Base-by-base conservation (phyloP, 1,140 invertebrate species). In the Drosophila kikkawai region DNA sequence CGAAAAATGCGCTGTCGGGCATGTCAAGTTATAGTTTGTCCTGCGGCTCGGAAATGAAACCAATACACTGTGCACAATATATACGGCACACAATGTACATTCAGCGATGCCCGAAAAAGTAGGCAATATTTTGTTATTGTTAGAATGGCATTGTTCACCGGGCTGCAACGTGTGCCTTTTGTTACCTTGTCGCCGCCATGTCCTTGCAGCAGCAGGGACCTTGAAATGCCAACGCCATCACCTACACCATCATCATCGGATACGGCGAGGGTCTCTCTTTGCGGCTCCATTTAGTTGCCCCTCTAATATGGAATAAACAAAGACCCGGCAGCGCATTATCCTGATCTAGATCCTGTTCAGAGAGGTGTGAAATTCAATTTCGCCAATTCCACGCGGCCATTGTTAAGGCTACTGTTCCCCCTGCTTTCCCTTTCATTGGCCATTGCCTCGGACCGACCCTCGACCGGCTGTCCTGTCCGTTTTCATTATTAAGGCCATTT, bases 331-430 rank as follows among this genome's bases (percentile, higher is more conserved):
- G 37, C 51, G 63, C 50, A 83, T 83, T 83, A 83, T 76, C 63
- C 59, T 67, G 71, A 80, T 71, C 68, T 59, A 59, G 71, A 83
- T 76, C 63, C 63, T 66, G 71, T 80, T 70, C 81, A 83, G 47
- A 66, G 76, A 83, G 81, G 81, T 83, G 81, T 83, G 80, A 83
- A 83, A 83, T 83, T 84, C 81, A 83, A 83, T 83, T 83, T 80
- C 56, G 56, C 68, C 81, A 84, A 59, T 80, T 79, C 63, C 69
- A 60, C 53, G 67, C 68, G 75, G 44, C 80, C 80, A 63, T 57
- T 66, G 75, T 68, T 55, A 32, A 32, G 41, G 60, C 69, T 58
- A 51, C 47, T 57, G 4, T 0, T 67, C 51, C 42, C 64, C 57
- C 22, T 22, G n/a, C 59, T 57, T 57, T 73, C 59, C 36, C 66